Percentiles rank a stretch among this genome's conserved stretches.
Conservation (phyloP, 2,113 vertebrate species). For the Agapornis roseicollis region DNA sequence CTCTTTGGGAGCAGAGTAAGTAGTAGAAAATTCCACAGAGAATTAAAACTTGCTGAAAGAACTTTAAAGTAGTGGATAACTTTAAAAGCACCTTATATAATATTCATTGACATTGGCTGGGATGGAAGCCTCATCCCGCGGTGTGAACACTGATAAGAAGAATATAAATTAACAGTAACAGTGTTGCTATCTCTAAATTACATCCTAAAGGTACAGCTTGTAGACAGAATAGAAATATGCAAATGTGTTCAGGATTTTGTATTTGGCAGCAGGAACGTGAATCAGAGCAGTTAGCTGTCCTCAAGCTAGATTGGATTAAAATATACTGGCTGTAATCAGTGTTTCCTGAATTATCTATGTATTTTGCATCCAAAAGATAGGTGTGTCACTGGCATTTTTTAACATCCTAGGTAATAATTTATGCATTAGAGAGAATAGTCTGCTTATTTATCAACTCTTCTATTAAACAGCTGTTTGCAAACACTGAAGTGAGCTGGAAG, state of each 20-base stretch:
- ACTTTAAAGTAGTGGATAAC: background rate
- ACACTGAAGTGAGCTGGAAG: background rate
- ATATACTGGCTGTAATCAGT: background rate
- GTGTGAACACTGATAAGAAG: constrained; percentile 30
- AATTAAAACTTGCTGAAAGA: background rate
- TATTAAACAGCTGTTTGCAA: background rate
- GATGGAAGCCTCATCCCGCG: background rate
- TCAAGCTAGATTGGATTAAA: background rate
- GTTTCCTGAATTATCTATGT: background rate
- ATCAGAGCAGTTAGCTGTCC: background rate
- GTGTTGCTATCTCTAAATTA: constrained; percentile 27
- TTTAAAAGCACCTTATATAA: background rate
- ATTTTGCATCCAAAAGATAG: background rate
- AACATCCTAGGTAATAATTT: background rate
- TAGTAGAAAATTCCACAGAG: background rate
- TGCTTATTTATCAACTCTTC: background rate
- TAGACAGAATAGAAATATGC: background rate
- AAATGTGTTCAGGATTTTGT: constrained; percentile 11
- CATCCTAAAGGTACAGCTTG: constrained; percentile 30
- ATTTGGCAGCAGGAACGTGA: background rate
- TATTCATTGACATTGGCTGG: background rate
- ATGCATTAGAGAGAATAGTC: background rate
- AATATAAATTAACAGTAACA: background rate
- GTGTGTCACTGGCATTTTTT: background rate
- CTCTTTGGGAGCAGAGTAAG: background rate